These are phyloP conservation scores for Resseliella maxima DNA, from an alignment of 2,888 invertebrate species.

Conservation along the genomic window DNA sequence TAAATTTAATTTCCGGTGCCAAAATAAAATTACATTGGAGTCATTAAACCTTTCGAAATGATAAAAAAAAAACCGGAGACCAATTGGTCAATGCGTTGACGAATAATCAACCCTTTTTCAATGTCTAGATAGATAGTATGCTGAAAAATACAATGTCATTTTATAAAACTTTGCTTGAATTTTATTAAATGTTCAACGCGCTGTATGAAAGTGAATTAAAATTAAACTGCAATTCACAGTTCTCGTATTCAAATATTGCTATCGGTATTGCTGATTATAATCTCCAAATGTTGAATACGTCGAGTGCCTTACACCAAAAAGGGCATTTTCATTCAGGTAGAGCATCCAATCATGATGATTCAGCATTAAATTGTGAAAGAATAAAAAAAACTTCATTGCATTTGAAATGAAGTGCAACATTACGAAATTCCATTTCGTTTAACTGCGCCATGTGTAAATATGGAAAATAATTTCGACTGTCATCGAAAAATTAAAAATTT, in stretches of 20 bases:
- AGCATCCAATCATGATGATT: not conserved
- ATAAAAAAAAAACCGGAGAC: not conserved
- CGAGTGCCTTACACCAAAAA: not conserved
- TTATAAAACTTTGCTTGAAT: not conserved
- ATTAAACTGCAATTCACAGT: constrained; percentile 40
- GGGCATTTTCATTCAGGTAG: no score
- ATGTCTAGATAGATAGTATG: not conserved
- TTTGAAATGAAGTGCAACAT: not conserved
- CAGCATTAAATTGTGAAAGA: not conserved
- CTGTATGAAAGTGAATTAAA: constrained; percentile 43
- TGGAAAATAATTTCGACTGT: constrained; percentile 13
- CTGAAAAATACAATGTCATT: no score
- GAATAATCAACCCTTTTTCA: constrained; percentile 13
- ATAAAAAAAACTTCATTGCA: not conserved
- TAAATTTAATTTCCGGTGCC: constrained; percentile 36
- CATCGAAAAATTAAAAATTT: constrained; percentile 26
- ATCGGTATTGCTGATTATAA: constrained; percentile 27
- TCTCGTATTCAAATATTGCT: constrained; percentile 1
- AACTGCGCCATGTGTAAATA: not conserved
- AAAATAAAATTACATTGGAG: not conserved
- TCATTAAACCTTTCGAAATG: not conserved
- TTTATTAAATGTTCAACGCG: not conserved
- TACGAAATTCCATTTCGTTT: not conserved
- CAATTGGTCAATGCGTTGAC: not conserved
- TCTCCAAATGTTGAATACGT: not conserved